phyloP scores from a whole-genome alignment of 2,797 vertebrate genomes.

The Picus viridis region DNA sequence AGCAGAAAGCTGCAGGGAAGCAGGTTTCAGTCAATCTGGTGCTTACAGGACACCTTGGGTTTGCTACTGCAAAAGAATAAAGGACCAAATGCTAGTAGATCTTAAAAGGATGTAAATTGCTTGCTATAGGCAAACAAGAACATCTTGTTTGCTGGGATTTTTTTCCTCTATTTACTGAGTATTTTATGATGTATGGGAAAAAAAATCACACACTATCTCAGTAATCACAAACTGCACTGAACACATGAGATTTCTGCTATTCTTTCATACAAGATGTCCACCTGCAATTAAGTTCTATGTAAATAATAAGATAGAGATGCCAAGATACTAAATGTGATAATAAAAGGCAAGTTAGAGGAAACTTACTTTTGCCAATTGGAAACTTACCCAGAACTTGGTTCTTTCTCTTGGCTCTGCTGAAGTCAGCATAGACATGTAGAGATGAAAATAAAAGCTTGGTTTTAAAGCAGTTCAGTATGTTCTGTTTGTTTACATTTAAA shows the following conservation, averaged over 20 bases:
- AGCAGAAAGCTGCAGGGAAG: conserved; percentile 20
- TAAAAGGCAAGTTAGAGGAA: background rate
- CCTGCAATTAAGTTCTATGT: background rate
- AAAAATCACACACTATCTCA: background rate
- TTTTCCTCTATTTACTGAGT: background rate
- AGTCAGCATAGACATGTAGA: background rate
- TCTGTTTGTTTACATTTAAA: background rate
- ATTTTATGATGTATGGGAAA: background rate
- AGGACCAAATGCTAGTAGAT: conserved; percentile 12
- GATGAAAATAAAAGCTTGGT: background rate
- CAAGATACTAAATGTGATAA: background rate
- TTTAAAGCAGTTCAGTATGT: background rate
- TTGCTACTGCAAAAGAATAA: conserved; percentile 16
- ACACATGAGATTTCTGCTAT: background rate
- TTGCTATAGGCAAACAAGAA: conserved; percentile 25
- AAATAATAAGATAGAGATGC: background rate
- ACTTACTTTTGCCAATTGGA: background rate
- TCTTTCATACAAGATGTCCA: background rate
- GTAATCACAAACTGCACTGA: background rate
- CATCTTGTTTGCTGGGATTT: conserved; percentile 14
- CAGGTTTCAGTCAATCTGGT: conserved; percentile 57
- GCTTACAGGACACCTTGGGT: conserved; percentile 45
- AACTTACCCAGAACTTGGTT: background rate
- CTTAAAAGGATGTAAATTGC: conserved; percentile 18
- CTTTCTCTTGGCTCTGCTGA: background rate